These are phyloP conservation scores for Pterocles burchelli DNA, from an alignment of 2,113 vertebrate species.

Conservation along the genomic window DNA sequence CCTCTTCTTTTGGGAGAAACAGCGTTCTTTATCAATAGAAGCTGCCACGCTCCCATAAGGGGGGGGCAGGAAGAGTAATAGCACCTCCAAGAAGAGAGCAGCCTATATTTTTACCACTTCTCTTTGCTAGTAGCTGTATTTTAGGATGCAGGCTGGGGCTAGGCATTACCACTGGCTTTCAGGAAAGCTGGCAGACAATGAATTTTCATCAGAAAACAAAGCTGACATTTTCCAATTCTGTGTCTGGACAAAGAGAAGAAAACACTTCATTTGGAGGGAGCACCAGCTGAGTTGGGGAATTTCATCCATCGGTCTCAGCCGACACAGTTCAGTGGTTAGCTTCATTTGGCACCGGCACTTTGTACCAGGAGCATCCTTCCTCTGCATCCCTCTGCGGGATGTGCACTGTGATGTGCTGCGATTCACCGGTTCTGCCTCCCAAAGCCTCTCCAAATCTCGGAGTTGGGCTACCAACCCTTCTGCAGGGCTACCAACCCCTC, in stretches of 20 bases:
- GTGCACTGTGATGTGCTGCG: accelerated
- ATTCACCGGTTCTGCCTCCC: not conserved
- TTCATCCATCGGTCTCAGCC: accelerated
- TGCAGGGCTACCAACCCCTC: too few relatives aligned
- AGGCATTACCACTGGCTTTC: not conserved
- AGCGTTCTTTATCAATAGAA: not conserved
- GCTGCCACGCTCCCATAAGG: not conserved
- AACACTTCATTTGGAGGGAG: not conserved
- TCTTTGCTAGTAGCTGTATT: not conserved
- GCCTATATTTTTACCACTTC: not conserved
- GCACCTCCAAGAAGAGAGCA: not conserved
- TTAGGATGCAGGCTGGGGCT: not conserved
- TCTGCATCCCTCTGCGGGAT: accelerated
- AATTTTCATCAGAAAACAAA: slow-evolving; percentile 41
- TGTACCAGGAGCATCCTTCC: not conserved
- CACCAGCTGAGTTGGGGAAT: accelerated
- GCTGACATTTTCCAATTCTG: slow-evolving; percentile 26
- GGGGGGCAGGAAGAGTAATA: not conserved
- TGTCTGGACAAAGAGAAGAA: slow-evolving; percentile 8
- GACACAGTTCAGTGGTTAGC: not conserved
- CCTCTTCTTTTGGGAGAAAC: slow-evolving; percentile 9
- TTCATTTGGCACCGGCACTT: not conserved
- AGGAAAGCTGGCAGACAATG: slow-evolving; percentile 20
- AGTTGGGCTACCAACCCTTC: too few relatives aligned
- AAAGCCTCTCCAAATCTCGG: not conserved